Evolutionary conservation across 30 jellyfish, hydroid and myxozoan species (phyloP).

Genomic region (Rhopilema esculentum): DNA sequence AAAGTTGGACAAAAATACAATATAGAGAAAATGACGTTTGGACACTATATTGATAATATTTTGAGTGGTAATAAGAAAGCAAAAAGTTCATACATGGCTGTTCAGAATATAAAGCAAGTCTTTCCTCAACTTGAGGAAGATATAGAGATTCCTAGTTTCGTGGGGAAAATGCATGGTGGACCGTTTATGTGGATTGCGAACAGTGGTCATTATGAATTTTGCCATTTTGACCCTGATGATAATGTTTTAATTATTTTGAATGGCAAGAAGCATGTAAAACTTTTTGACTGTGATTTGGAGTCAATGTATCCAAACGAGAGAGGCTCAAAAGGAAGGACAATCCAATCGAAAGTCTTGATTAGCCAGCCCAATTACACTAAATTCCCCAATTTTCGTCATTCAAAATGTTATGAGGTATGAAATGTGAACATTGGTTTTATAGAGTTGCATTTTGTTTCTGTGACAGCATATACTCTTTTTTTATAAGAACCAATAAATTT

Average conservation of each 20-base stretch:
- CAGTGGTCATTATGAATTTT: constrained; percentile 89
- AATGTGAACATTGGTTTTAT: not conserved
- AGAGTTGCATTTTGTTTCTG: not conserved
- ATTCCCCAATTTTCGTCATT: constrained; percentile 67
- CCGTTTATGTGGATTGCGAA: constrained; percentile 96
- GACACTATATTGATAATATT: constrained; percentile 79
- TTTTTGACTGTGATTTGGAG: constrained; percentile 79
- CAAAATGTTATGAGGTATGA: constrained; percentile 81
- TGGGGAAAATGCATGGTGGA: constrained; percentile 92
- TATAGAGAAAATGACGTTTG: constrained; percentile 89
- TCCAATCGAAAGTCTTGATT: constrained; percentile 86
- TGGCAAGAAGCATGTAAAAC: constrained; percentile 83
- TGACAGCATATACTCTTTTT: not conserved
- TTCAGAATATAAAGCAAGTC: constrained; percentile 92
- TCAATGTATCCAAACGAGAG: constrained; percentile 89
- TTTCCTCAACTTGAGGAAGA: constrained; percentile 88
- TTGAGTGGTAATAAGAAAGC: constrained; percentile 59
- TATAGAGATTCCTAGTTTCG: constrained; percentile 71
- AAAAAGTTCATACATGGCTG: constrained; percentile 88
- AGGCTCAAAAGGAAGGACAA: constrained; percentile 96
- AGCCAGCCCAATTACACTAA: constrained; percentile 72
- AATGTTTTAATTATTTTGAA: constrained; percentile 73
- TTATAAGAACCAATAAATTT: too few species aligned
- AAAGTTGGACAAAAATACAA: constrained; percentile 92
- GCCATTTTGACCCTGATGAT: constrained; percentile 99